These are phyloP conservation scores for Palaemon carinicauda DNA, from an alignment of 1,140 invertebrate species.

Conservation along the genomic window DNA sequence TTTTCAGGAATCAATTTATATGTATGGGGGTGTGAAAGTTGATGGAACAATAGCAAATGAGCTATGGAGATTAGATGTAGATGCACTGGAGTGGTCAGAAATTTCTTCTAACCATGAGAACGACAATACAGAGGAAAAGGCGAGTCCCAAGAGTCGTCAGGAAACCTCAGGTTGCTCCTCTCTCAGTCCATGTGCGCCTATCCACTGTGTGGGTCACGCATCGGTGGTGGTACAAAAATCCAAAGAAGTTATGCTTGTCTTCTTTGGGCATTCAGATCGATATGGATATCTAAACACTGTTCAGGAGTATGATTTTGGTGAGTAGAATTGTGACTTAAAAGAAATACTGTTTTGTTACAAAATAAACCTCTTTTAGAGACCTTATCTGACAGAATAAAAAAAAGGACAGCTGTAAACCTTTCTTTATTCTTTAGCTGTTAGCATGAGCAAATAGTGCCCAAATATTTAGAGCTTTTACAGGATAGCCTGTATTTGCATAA, in stretches of 20 bases:
- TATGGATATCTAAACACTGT: conserved; percentile 94
- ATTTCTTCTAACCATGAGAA: background rate
- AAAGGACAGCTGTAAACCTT: too few relatives aligned
- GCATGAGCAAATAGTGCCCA: too few relatives aligned
- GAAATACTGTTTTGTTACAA: too few relatives aligned
- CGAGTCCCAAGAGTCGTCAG: background rate
- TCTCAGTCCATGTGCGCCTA: conserved; percentile 68
- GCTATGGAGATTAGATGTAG: conserved; percentile 20
- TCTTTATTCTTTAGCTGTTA: too few relatives aligned
- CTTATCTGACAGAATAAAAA: too few relatives aligned
- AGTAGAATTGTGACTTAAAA: conserved; percentile 59
- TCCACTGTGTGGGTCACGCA: conserved; percentile 85
- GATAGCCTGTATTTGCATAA: too few relatives aligned
- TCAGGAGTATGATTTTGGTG: conserved; percentile 88
- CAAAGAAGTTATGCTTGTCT: conserved; percentile 85
- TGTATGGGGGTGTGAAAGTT: conserved; percentile 26
- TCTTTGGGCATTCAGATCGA: conserved; percentile 92
- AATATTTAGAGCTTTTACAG: too few relatives aligned
- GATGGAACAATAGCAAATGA: conserved; percentile 19
- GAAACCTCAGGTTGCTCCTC: background rate
- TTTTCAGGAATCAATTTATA: conserved; percentile 27
- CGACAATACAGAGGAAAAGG: conserved; percentile 14
- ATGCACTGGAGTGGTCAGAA: background rate
- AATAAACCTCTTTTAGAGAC: too few relatives aligned
- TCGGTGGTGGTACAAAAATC: conserved; percentile 74